phyloP scores from a whole-genome alignment of 2,113 vertebrate genomes.

The Connochaetes taurinus region DNA sequence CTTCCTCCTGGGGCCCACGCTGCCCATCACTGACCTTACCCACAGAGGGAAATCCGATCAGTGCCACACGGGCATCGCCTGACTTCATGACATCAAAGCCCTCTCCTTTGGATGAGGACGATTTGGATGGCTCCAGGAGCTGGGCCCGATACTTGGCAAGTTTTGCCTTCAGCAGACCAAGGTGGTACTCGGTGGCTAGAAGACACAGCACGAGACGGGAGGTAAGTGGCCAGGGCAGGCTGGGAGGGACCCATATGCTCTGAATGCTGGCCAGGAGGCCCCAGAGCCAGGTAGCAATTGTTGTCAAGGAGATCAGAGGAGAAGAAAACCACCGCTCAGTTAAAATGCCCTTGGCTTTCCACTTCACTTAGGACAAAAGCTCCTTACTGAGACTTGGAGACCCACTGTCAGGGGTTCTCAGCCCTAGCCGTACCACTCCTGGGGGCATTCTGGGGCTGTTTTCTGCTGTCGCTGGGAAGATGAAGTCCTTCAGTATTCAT shows the following conservation, averaged over 20 bases:
- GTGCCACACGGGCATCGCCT: constrained; percentile 94
- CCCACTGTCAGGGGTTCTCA: neutral
- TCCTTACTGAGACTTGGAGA: neutral
- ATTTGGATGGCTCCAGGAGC: constrained; percentile 94
- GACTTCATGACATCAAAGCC: constrained; percentile 99
- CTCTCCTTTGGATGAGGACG: constrained; percentile 92
- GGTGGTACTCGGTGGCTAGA: constrained; percentile 96
- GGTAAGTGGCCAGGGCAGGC: neutral
- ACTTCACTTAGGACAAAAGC: neutral
- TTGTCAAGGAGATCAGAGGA: neutral
- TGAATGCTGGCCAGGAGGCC: neutral
- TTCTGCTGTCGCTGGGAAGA: neutral
- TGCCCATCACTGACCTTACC: constrained; percentile 91
- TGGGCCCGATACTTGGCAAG: constrained; percentile 97
- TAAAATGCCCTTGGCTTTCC: neutral
- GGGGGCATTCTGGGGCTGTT: no score
- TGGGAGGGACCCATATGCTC: fast-evolving
- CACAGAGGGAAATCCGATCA: constrained; percentile 98
- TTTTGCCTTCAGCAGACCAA: constrained; percentile 97
- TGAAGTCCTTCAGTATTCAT: neutral
- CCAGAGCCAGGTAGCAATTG: neutral
- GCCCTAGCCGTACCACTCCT: neutral
- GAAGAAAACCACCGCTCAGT: neutral
- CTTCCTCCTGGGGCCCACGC: neutral
- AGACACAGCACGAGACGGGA: neutral